Evolutionary conservation across 2,113 vertebrate genomes (phyloP).

Genomic region (Periophthalmodon schlosseri): DNA sequence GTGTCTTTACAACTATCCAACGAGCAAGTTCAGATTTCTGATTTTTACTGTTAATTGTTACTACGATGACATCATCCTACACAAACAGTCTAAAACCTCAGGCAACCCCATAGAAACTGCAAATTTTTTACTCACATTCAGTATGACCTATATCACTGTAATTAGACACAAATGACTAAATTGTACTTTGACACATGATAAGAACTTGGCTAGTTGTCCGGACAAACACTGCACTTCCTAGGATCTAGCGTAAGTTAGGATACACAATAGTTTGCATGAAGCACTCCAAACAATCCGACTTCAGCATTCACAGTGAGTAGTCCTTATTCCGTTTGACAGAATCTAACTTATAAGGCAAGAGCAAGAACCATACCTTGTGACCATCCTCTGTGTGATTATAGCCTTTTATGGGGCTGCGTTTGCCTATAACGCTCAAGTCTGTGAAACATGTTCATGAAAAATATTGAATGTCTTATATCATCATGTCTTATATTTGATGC

Average conservation of each 20-base stretch:
- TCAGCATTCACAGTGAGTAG: slow-evolving; percentile 5
- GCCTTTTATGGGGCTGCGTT: slow-evolving; percentile 48
- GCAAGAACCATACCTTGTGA: not conserved
- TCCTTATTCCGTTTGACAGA: not conserved
- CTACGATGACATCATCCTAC: not conserved
- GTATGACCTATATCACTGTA: not conserved
- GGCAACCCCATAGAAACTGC: not conserved
- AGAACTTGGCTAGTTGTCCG: slow-evolving; percentile 12
- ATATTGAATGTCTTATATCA: too few relatives aligned
- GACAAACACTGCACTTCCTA: not conserved
- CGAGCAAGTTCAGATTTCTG: slow-evolving; percentile 20
- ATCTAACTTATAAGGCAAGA: not conserved
- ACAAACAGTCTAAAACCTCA: not conserved
- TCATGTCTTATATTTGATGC: not conserved
- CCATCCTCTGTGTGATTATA: slow-evolving; percentile 21
- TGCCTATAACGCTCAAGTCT: not conserved
- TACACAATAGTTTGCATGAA: not conserved
- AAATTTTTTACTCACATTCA: not conserved
- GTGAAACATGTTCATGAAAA: not conserved
- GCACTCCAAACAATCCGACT: not conserved
- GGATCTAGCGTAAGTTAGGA: not conserved
- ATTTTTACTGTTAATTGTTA: not conserved
- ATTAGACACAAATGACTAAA: slow-evolving; percentile 4
- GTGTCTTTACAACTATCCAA: slow-evolving; percentile 20
- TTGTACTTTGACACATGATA: slow-evolving; percentile 60